Base-by-base conservation (phyloP, 2,113 vertebrate species). In the Protomyctophum bolini region DNA sequence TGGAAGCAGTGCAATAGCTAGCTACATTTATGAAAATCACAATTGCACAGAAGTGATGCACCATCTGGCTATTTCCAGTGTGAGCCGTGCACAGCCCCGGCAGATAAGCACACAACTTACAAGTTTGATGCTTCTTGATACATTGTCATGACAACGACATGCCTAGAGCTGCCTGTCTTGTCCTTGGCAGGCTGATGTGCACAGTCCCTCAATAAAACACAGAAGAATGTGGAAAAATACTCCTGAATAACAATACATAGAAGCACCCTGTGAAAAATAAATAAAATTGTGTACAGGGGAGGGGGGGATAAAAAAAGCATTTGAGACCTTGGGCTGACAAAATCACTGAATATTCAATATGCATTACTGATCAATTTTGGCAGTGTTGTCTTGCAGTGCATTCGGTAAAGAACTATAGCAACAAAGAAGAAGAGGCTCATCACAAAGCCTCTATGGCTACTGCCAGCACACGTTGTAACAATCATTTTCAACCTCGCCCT, bases 101-200 rank as follows among this genome's bases (percentile, higher is more conserved):
- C 55, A n/a, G 14, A n/a, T 7, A 76, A 78, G 50, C 5, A 14
- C 6, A 15, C 52, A 52, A 64, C 48, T 14, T 46, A 50, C 55
- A 65, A 55, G 48, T 63, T 73, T 58, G 46, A 66, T 15, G 49
- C 60, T 28, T 81, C 41, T 2, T 60, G 54, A 45, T 12, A 47
- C 1, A 79, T 87, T 75, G 80, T 80, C 80, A 87, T 87, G 68
- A 81, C 68, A 88, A 90, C 86, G 74, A 33, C 67, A 12, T 14
- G 60, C 28, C 48, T 33, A 1, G 1, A 15, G 47, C 63, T 11
- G 28, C 41, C 62, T 59, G 58, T 28, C 60, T 41, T 15, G 74
- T 83, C 74, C 77, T 80, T 56, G 78, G 72, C 68, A 73, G 67
- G 62, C 65, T 72, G 56, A 72, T 29, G n/a, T 4, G 21, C 54